phyloP scores from a whole-genome alignment of 2,888 invertebrate genomes.

The Meta bourneti region DNA sequence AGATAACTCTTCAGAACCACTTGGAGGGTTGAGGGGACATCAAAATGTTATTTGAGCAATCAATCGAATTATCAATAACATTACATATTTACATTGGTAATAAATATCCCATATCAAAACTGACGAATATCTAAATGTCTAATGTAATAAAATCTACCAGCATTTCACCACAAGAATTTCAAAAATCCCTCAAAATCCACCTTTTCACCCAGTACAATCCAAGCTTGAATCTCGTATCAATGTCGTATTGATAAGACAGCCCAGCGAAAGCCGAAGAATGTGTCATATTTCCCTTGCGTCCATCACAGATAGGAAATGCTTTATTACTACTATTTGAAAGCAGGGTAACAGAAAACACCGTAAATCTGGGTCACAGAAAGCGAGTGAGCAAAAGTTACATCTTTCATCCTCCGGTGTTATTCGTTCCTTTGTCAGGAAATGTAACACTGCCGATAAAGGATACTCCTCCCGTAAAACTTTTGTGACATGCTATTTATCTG shows the following conservation, averaged over 20 bases:
- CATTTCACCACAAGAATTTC: no score
- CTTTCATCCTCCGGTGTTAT: conserved; percentile 17
- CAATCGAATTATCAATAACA: no score
- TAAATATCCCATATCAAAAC: no score
- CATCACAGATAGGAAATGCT: background rate
- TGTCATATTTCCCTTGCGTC: background rate
- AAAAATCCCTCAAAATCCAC: no score
- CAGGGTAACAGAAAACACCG: background rate
- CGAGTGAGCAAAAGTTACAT: conserved; percentile 28
- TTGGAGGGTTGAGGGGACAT: no score
- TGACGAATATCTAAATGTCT: no score
- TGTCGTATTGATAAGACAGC: background rate
- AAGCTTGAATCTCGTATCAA: background rate
- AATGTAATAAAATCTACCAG: no score
- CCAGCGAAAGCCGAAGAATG: background rate
- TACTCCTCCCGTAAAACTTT: conserved; percentile 34
- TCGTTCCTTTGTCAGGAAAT: conserved; percentile 31
- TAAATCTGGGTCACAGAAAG: conserved; percentile 43
- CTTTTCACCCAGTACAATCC: background rate
- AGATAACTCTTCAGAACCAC: no score
- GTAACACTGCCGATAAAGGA: conserved; percentile 41
- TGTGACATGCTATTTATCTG: conserved; percentile 58
- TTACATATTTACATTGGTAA: no score
- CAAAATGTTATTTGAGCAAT: no score
- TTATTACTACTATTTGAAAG: conserved; percentile 23